A percentile compares a stretch with the other conserved stretches of the same genome.
Conservation (phyloP, 2,113 vertebrate genomes). For the Notarius quadriscutis region DNA sequence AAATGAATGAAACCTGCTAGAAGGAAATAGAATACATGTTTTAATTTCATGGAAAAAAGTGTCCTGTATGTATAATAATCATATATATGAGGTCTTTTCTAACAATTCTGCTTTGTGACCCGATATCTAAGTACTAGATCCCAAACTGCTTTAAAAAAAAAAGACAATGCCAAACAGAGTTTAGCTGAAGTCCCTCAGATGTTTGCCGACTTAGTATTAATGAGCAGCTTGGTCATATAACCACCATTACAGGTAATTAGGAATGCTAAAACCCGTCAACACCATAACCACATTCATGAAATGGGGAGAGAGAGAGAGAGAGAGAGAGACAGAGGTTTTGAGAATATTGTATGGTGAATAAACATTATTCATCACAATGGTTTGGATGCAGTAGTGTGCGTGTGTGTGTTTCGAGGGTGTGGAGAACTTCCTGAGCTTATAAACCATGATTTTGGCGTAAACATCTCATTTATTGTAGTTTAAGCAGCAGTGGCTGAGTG, state of each 20-base stretch:
- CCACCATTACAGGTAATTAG: neutral
- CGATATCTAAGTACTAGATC: neutral
- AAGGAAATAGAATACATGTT: too few relatives aligned
- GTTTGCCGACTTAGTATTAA: neutral
- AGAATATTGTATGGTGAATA: neutral
- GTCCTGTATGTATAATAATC: too few relatives aligned
- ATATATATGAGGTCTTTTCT: neutral
- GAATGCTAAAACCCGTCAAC: neutral
- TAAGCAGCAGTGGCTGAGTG: constrained; percentile 24
- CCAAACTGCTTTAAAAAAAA: neutral
- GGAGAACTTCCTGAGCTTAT: constrained; percentile 33
- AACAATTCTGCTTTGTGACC: neutral
- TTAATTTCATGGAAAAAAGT: too few relatives aligned
- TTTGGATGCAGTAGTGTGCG: constrained; percentile 18
- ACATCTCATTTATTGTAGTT: constrained; percentile 29
- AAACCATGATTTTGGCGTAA: constrained; percentile 37
- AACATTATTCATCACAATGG: constrained; percentile 12
- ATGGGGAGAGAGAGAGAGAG: neutral
- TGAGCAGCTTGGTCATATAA: neutral
- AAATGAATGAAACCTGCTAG: too few relatives aligned
- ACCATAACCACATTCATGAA: neutral
- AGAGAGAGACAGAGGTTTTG: neutral
- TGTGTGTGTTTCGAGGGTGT: constrained; percentile 4
- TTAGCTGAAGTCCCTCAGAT: neutral
- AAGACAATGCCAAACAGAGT: neutral